A percentile compares a stretch with the other conserved stretches of the same genome.
These are phyloP conservation scores for Stylophora pistillata DNA, from an alignment of 64 coral and sea anemone species.

Conservation along the genomic window DNA sequence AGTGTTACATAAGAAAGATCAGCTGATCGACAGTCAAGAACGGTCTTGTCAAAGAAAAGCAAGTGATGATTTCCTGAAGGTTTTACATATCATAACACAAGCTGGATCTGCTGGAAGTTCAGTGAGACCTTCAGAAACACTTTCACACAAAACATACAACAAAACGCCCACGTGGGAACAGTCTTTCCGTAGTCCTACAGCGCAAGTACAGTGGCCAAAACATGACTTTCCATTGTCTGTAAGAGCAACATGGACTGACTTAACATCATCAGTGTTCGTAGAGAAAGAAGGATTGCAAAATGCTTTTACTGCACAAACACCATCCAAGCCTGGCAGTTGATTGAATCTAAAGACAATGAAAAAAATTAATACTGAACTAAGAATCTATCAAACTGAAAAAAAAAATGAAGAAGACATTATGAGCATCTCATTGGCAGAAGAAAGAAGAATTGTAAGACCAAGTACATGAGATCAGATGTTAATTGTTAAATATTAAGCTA, in stretches of 20 bases:
- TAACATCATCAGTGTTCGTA: slow-evolving; percentile 58
- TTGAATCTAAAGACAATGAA: slow-evolving; percentile 21
- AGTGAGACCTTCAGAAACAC: slow-evolving; percentile 59
- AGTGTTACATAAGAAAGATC: too few relatives aligned
- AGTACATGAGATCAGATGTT: slow-evolving; percentile 21
- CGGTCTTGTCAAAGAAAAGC: too few relatives aligned
- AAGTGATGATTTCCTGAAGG: too few relatives aligned
- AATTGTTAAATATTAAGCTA: slow-evolving; percentile 35
- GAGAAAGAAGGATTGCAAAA: slow-evolving; percentile 74
- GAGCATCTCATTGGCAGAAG: slow-evolving; percentile 18
- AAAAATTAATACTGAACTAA: slow-evolving; percentile 35
- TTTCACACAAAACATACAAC: slow-evolving; percentile 77
- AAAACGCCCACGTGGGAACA: slow-evolving; percentile 68
- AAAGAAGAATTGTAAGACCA: slow-evolving; percentile 27
- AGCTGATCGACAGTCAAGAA: too few relatives aligned
- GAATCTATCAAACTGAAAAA: slow-evolving; percentile 19
- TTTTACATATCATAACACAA: too few relatives aligned
- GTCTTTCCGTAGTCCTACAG: slow-evolving; percentile 59
- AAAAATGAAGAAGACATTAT: neutral
- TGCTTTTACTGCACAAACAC: slow-evolving; percentile 36
- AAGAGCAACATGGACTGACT: slow-evolving; percentile 50
- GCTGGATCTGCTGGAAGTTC: slow-evolving; percentile 54
- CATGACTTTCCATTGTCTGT: slow-evolving; percentile 45
- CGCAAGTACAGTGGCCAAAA: slow-evolving; percentile 64
- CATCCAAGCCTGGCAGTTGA: slow-evolving; percentile 25